phyloP scores from a whole-genome alignment of 2,888 invertebrate species.

The Lordiphosa andalusiaca region DNA sequence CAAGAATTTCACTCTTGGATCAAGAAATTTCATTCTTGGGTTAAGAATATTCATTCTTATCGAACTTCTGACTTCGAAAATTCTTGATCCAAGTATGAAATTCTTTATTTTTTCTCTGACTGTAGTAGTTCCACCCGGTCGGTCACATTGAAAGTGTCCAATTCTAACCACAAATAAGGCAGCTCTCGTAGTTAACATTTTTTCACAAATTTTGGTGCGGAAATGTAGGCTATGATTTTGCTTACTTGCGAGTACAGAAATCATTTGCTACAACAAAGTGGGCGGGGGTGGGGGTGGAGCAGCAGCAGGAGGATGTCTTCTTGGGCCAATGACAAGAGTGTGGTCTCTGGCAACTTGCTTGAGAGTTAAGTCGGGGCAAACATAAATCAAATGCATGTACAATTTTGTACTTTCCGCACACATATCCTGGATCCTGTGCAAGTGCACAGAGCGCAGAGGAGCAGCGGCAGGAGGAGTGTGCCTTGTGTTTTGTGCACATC shows the following conservation, averaged over 20 bases:
- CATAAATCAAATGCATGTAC: slow-evolving; percentile 76
- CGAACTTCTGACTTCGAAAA: too few relatives aligned
- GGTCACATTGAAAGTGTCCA: too few relatives aligned
- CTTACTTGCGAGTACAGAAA: slow-evolving; percentile 51
- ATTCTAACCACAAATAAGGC: too few relatives aligned
- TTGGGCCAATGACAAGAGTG: slow-evolving; percentile 35
- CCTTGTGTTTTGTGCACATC: slow-evolving; percentile 70
- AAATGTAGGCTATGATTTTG: slow-evolving; percentile 73
- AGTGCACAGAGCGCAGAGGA: slow-evolving; percentile 48
- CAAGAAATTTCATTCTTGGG: too few relatives aligned
- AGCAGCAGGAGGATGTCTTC: slow-evolving; percentile 15
- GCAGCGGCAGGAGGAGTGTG: slow-evolving; percentile 21
- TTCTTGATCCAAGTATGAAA: too few relatives aligned
- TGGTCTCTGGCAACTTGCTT: slow-evolving; percentile 40
- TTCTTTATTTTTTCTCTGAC: too few relatives aligned
- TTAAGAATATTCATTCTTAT: too few relatives aligned
- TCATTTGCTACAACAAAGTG: slow-evolving; percentile 34
- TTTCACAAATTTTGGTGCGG: slow-evolving; percentile 21
- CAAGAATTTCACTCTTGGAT: too few relatives aligned
- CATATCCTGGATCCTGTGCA: slow-evolving; percentile 73
- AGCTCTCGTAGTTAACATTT: too few relatives aligned
- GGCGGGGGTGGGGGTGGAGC: background rate
- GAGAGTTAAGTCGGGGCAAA: slow-evolving; percentile 48
- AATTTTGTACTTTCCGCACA: slow-evolving; percentile 74
- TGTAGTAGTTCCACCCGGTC: too few relatives aligned